Base-by-base conservation (phyloP, 1,140 invertebrate genomes). In the Phymorhynchus buccinoides region DNA sequence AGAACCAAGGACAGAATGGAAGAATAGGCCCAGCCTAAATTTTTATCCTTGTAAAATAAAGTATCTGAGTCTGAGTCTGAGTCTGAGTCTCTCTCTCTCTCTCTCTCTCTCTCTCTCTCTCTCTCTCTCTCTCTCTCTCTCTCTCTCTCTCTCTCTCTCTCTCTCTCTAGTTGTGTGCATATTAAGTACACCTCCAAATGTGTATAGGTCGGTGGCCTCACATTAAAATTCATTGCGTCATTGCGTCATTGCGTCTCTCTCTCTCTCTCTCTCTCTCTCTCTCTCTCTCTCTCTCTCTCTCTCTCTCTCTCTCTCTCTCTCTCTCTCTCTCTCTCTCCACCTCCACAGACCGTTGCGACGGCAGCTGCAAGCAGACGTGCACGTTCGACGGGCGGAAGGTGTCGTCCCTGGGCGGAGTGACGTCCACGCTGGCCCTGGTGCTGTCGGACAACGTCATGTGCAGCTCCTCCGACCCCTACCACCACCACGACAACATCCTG, bases 371-470 rank as follows among this genome's bases (percentile, higher is more conserved):
- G 6, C 44, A 35, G 12, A 89, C 91, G 0, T 91, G 90, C 84
- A 90, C 89, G 0, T 89, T 89, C 85, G 91, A 91, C 86, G 88
- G 88, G n/a, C 86, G 91, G 48, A 91, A 91, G 79, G 89, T 86
- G 39, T 79, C 80, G 7, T 83, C 73, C 0, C 16, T 91, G 7
- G 88, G 89, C 1, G 91, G 90, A 7, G 71, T 88, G 16, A 89
- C 88, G 1, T 88, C 88, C 0, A 18, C 22, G 0, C 77, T 87
- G 48, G 86, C 88, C 0, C 80, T 86, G 2, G 84, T 91, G 9
- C 42, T 91, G 7, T 88, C 89, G 48, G 88, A 90, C 68, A 92
- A 91, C 77, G 80, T 92, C 6, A 48, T 91, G 30, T 92, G 91
- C 82, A 87, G 89, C 41, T 22, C 71, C 9, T 22, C 35, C n/a